Percentiles rank a stretch among this genome's conserved stretches.
Evolutionary conservation across 2,113 vertebrate genomes (phyloP).

Genomic region (Planiliza haematocheilus): DNA sequence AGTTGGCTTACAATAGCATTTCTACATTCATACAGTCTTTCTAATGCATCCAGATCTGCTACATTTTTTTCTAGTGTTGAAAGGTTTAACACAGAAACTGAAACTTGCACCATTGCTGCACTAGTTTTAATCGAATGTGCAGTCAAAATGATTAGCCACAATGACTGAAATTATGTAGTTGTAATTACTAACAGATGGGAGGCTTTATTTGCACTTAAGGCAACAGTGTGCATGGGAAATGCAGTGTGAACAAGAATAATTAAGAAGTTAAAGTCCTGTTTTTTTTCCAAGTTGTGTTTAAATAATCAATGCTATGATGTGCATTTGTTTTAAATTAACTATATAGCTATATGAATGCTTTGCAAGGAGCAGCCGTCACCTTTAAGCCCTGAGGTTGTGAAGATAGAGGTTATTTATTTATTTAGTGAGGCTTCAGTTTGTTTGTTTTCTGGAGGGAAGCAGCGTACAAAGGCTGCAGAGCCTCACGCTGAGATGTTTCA

Average conservation of each 20-base stretch:
- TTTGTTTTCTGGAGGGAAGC: slow-evolving; percentile 53
- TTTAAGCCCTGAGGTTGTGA: slow-evolving; percentile 37
- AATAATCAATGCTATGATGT: slow-evolving; percentile 96
- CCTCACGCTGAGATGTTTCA: slow-evolving; percentile 50
- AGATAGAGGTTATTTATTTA: slow-evolving; percentile 14
- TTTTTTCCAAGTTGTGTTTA: slow-evolving; percentile 87
- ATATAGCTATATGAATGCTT: slow-evolving; percentile 95
- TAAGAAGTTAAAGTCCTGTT: slow-evolving; percentile 96
- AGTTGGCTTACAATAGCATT: slow-evolving; percentile 33
- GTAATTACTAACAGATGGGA: slow-evolving; percentile 99
- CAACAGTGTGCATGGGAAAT: slow-evolving; percentile 95
- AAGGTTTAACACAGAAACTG: slow-evolving; percentile 32
- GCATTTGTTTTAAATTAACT: slow-evolving; percentile 98
- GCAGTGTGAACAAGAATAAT: slow-evolving; percentile 99
- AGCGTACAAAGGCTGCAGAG: slow-evolving; percentile 8
- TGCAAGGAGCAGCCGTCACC: slow-evolving; percentile 64
- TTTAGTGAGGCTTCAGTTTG: slow-evolving; percentile 45
- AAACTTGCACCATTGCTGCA: slow-evolving; percentile 77
- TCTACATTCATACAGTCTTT: slow-evolving; percentile 11
- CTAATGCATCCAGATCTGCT: slow-evolving; percentile 1
- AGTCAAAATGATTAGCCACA: slow-evolving; percentile 99
- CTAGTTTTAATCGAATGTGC: slow-evolving; percentile 99
- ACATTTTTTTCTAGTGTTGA: slow-evolving; percentile 18
- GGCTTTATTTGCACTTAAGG: slow-evolving; percentile 99
- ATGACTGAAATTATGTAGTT: slow-evolving; percentile 99